Evolutionary conservation across 2,113 vertebrate genomes (phyloP), one percentile per base, ranked within the genome.

Genomic region (Anseranas semipalmata): DNA sequence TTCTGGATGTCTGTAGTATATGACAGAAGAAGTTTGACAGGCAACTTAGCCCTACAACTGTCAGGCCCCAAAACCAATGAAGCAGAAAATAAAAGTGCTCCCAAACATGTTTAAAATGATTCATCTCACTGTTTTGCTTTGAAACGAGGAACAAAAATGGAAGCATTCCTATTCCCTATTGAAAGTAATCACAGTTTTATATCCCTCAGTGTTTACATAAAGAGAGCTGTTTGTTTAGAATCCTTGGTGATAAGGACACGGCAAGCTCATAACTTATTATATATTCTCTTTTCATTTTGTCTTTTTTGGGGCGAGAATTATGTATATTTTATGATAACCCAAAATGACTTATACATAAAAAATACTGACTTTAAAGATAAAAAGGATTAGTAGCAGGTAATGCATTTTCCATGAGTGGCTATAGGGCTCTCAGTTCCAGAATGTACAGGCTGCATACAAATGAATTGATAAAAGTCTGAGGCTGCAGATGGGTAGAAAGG

Each of bases 351-450:
- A 98, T 98, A 98, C 98, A 98, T 98, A 98, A 98, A 98, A 98
- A 98, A 98, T 98, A 98, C 98, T 98, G 98, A 98, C 98, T 98
- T 99, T 98, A 98, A 98, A 98, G 98, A 98, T 98, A 98, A 98
- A 98, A 98, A 98, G 98, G 98, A 98, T 99, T 99, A 98, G 98
- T 98, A 97, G 95, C 98, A 98, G 98, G 98, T 98, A 98, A 98
- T 98, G 98, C 98, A 98, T 98, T 98, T 98, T 98, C 98, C 98
- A 98, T 98, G 98, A 99, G 98, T 98, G 98, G 98, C 98, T 98
- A 98, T 98, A 98, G 98, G 98, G 98, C 98, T 98, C 98, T 98
- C 95, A 83, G 97, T 98, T 98, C 97, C 94, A 97, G 96, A 97
- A 97, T 92, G 94, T 97, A 97, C 98, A 37, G 92, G 96, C 97